Evolutionary conservation across 1,140 invertebrate species (phyloP).

Genomic region (Zaprionus davidi): DNA sequence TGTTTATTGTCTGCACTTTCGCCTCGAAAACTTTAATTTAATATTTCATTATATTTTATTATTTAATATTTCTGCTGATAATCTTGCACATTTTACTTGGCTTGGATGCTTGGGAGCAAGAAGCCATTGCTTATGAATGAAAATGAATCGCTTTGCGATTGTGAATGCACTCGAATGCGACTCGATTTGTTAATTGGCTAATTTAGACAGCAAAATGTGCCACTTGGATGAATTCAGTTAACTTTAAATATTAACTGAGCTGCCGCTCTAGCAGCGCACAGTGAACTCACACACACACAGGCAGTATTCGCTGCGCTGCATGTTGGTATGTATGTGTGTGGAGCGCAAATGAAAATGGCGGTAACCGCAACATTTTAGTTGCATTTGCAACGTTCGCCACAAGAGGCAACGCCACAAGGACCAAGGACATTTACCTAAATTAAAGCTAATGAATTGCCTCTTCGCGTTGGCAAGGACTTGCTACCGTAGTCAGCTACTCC

Average conservation of each 20-base stretch:
- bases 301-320: not conserved
- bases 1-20: too few relatives aligned
- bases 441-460: conserved; percentile 83
- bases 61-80: too few relatives aligned
- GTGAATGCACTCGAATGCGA: conserved; percentile 19
- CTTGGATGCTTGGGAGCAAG: not conserved
- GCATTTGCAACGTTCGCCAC: conserved; percentile 77
- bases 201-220: conserved; percentile 24
- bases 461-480: conserved; percentile 54
- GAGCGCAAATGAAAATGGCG: conserved; percentile 59
- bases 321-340: conserved; percentile 16
- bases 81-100: too few relatives aligned
- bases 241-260: conserved; percentile 72
- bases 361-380: conserved; percentile 81
- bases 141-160: not conserved
- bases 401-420: conserved; percentile 79
- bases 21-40: too few relatives aligned
- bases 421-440: conserved; percentile 83
- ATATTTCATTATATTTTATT: too few relatives aligned
- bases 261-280: conserved; percentile 28
- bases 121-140: not conserved
- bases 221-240: conserved; percentile 50
- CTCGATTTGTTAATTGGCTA: conserved; percentile 41
- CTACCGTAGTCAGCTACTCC: conserved; percentile 8
- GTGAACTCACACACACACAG: conserved; percentile 25